phyloP scores from a whole-genome alignment of 1,140 invertebrate species.

The Aphelenchoides avenae region DNA sequence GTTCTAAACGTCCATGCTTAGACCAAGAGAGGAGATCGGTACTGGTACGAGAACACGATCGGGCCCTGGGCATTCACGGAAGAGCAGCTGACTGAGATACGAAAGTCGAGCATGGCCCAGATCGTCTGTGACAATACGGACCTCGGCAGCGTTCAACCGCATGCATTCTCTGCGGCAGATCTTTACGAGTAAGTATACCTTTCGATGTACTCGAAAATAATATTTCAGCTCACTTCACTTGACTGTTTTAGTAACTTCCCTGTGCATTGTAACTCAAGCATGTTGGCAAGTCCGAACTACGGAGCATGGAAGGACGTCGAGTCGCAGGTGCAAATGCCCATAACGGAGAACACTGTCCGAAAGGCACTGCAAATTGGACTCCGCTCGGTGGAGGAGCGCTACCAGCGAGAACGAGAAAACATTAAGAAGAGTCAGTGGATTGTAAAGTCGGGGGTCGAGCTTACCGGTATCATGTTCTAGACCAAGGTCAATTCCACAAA shows the following conservation, averaged over 20 bases:
- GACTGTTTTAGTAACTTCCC: constrained; percentile 42
- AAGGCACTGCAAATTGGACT: constrained; percentile 40
- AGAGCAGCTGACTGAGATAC: constrained; percentile 70
- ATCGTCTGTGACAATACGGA: constrained; percentile 78
- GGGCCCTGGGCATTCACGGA: constrained; percentile 67
- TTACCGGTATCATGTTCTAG: constrained; percentile 16
- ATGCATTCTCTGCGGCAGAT: constrained; percentile 61
- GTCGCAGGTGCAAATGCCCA: constrained; percentile 38
- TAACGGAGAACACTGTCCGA: constrained; percentile 37
- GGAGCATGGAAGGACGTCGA: constrained; percentile 39
- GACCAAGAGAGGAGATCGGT: constrained; percentile 55
- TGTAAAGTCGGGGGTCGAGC: background rate
- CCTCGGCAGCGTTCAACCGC: constrained; percentile 64
- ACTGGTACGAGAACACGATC: constrained; percentile 59
- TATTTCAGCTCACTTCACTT: constrained; percentile 23
- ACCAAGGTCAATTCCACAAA: constrained; percentile 37
- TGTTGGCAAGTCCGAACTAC: constrained; percentile 21
- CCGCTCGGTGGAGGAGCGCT: constrained; percentile 12
- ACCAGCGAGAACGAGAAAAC: constrained; percentile 37
- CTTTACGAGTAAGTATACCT: constrained; percentile 16
- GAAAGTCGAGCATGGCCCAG: constrained; percentile 69
- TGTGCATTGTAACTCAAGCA: constrained; percentile 36
- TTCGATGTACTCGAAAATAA: constrained; percentile 6
- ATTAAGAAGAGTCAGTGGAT: constrained; percentile 39
- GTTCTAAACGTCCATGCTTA: constrained; percentile 22